Percentiles rank a stretch among this genome's conserved stretches.
Evolutionary conservation across 2,888 invertebrate genomes (phyloP).

Genomic region (Caenorhabditis wallacei): DNA sequence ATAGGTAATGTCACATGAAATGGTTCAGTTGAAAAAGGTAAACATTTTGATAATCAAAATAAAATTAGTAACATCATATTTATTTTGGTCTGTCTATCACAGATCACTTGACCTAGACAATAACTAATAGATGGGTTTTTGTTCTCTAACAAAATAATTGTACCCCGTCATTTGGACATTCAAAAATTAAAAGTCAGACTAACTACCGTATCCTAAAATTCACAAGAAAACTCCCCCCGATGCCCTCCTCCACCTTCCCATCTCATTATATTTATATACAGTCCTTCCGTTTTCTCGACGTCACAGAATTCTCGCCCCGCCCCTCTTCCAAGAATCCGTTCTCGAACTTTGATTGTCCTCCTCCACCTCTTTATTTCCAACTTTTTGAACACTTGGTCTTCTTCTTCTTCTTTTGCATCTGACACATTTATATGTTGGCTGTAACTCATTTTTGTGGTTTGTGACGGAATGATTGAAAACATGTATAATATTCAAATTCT

Average conservation of each 20-base stretch:
- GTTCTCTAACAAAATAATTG: background rate
- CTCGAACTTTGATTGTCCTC: slow-evolving; percentile 48
- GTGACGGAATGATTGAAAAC: background rate
- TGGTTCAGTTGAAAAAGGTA: too few relatives aligned
- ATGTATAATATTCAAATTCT: too few relatives aligned
- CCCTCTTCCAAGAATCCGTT: slow-evolving; percentile 33
- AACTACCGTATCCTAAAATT: background rate
- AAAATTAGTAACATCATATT: background rate
- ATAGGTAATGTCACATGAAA: too few relatives aligned
- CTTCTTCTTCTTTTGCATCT: background rate
- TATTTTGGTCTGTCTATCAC: background rate
- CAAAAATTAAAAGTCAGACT: too few relatives aligned
- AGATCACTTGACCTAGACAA: slow-evolving; percentile 17
- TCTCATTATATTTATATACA: slow-evolving; percentile 26
- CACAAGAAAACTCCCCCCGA: too few relatives aligned
- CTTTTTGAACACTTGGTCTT: slow-evolving; percentile 53
- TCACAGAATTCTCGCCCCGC: slow-evolving; percentile 36
- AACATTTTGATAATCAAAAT: too few relatives aligned
- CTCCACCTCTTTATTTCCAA: slow-evolving; percentile 1
- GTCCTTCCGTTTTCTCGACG: slow-evolving; percentile 26
- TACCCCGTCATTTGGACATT: too few relatives aligned
- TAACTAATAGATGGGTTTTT: background rate
- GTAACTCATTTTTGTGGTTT: slow-evolving; percentile 7
- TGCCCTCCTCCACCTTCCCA: background rate
- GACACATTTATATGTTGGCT: background rate